Base-by-base conservation (phyloP, 2,888 invertebrate genomes). In the Marronus borbonicus region DNA sequence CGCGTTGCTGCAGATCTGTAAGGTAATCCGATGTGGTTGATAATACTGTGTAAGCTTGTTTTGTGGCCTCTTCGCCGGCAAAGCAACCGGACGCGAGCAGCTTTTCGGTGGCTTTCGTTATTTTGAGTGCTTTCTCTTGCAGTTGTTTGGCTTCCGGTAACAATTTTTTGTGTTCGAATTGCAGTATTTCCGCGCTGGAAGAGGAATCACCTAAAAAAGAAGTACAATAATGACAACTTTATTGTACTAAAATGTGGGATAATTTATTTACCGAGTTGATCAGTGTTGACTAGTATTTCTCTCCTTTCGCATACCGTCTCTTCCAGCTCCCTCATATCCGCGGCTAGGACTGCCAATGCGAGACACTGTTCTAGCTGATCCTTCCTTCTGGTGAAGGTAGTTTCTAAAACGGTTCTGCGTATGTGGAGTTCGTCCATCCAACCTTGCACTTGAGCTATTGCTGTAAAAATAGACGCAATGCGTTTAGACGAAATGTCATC, bases 351-450 rank as follows among this genome's bases (percentile, higher is more conserved):
- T 68, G 94, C 93, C 78, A 95, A 88, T 52, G 94, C 94, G 79
- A 95, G 89, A 83, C 95, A 94, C 87, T 96, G 95, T 85, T 96
- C 95, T 83, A 96, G 89, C 85, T 95, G 93, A 7, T 92, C 91
- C 87, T 95, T 94, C 81, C 95, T 90, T 82, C 91, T 92, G 82
- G 91, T 92, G 89, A 93, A 93, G 58, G 91, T 90, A 8, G 90
- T 89, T 86, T 96, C 96, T 79, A 96, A 89, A 81, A 92, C 89
- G 84, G 93, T 92, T 80, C 96, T 90, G 83, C 93, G 91, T 85
- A 95, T 93, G 85, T 96, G 96, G 74, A 96, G 89, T 76, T 92
- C 91, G 84, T 95, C 95, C 84, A 95, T 87, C 93, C 94, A 94
- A 81, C 91, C 91, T 87, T 94, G 94, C 24, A 95, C 94, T 89